Base-by-base conservation (phyloP, 2,888 invertebrate genomes). In the Aphidoletes aphidimyza region DNA sequence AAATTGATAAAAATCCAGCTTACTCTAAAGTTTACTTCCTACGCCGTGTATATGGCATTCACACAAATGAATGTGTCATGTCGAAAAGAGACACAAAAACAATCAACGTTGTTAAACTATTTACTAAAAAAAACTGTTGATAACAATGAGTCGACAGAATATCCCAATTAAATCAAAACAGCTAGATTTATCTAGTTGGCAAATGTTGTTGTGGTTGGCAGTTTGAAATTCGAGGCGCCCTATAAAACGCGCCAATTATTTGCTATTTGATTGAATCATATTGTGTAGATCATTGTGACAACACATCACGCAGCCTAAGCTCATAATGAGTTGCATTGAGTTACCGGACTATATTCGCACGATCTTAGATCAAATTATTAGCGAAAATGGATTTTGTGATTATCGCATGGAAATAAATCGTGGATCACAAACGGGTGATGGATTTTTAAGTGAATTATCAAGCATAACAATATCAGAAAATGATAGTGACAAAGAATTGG, bases 351-450 rank as follows among this genome's bases (percentile, higher is more conserved):
- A 83, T 42, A 42, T 83, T 30, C 42, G 45, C 26, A n/a, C 0
- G 1, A 17, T 42, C 2, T 42, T 83, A 17, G 42, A 45, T 22
- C 14, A 17, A n/a, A 49, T 86, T 6, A 84, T 85, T 14, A 37
- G 45, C 5, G 59, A 78, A 34, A 84, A 85, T 84, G 85, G 85
- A 26, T 84, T 86, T 34, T 9, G 2, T 8, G 22, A 84, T 84
- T 54, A 49, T 84, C 30, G 17, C 3, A 45, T 84, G 2, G 19
- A 54, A 14, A 11, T 84, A n/a, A 54, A 49, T 19, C 49, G 34
- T 0, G 85, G 86, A 9, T 84, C 84, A 26, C 83, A 85, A 34
- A 22, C 45, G 11, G 86, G 85, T 17, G 85, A 85, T 84, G 85
- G 86, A 19, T 85, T 85, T 81, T 30, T 85, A 17, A 83, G 85